Evolutionary conservation across 2,113 vertebrate species (phyloP).

Genomic region (Myrmophylax atrothorax): DNA sequence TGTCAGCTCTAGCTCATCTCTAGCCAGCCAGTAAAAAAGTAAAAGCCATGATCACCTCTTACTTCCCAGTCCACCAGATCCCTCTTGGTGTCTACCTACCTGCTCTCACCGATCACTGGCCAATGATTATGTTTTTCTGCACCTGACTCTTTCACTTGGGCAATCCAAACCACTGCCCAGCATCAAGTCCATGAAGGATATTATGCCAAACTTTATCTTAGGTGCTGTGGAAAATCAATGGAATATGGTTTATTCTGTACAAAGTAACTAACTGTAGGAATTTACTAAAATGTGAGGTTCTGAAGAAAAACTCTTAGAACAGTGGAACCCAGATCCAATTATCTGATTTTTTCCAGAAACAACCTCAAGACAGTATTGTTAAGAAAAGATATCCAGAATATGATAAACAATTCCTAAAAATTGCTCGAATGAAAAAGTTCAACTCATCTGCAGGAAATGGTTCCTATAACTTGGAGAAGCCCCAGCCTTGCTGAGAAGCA

Average conservation of each 20-base stretch:
- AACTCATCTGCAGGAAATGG: conserved; percentile 26
- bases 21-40: not conserved
- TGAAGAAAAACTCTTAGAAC: not conserved
- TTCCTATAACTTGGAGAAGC: conserved; percentile 51
- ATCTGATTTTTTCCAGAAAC: not conserved
- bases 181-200: not conserved
- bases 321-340: not conserved
- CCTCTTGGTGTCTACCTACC: not conserved
- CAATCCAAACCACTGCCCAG: not conserved
- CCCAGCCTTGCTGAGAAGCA: conserved; percentile 36
- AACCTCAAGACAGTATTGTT: not conserved
- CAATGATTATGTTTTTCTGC: not conserved
- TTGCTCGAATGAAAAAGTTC: not conserved
- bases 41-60: not conserved
- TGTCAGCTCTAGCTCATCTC: not conserved
- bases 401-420: conserved; percentile 6
- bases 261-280: not conserved
- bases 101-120: not conserved
- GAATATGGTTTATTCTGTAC: not conserved
- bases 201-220: not conserved
- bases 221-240: not conserved
- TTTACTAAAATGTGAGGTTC: not conserved
- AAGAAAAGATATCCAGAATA: not conserved
- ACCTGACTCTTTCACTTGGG: not conserved
- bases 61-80: not conserved